phyloP scores from a whole-genome alignment of 1,140 invertebrate genomes.

The Apis mellifera region DNA sequence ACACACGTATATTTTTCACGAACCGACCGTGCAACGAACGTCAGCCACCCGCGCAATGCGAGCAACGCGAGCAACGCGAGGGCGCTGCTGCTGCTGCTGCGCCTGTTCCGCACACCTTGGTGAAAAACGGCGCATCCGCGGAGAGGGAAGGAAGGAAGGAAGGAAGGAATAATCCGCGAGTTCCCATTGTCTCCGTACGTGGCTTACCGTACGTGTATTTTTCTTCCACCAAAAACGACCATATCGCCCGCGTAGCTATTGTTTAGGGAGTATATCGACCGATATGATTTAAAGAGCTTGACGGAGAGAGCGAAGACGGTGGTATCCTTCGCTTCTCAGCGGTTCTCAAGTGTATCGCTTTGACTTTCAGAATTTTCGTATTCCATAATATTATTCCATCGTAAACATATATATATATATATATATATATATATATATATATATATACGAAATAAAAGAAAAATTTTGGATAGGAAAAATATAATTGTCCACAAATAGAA shows the following conservation, averaged over 20 bases:
- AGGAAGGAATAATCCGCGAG: constrained; percentile 41
- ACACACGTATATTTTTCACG: constrained; percentile 5
- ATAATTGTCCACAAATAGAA: too few species aligned
- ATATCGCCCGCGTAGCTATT: constrained; percentile 44
- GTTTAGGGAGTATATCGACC: constrained; percentile 58
- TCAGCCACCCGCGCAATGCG: constrained; percentile 65
- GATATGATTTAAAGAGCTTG: constrained; percentile 57
- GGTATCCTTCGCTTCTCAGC: not conserved
- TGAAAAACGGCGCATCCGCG: constrained; percentile 10
- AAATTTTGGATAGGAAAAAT: too few species aligned
- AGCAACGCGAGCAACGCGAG: not conserved
- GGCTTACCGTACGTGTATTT: constrained; percentile 51
- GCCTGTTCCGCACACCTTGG: not conserved
- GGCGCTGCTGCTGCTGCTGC: not conserved
- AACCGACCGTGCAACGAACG: constrained; percentile 57
- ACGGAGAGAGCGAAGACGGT: constrained; percentile 13
- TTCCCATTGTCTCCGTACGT: constrained; percentile 55
- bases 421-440: too few species aligned
- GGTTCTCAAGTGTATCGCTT: constrained; percentile 11
- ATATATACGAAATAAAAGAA: too few species aligned
- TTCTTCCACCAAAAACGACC: constrained; percentile 34
- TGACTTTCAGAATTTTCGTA: too few species aligned
- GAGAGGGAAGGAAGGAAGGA: not conserved
- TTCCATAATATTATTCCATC: too few species aligned
- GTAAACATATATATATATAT: too few species aligned